These are phyloP conservation scores for Brachionus manjavacas DNA, from an alignment of 1,140 invertebrate genomes.

Conservation along the genomic window DNA sequence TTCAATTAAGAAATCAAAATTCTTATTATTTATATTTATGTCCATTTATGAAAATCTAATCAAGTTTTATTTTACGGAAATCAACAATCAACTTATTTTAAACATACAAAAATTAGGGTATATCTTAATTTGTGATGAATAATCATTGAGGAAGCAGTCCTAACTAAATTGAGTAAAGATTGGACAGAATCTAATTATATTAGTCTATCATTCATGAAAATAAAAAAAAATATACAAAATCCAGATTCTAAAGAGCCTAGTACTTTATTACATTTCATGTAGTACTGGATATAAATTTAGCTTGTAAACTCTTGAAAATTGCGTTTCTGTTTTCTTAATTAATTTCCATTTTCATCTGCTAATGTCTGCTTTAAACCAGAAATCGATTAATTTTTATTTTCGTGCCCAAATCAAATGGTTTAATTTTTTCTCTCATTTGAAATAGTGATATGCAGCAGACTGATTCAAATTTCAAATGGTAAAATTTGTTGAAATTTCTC, in stretches of 20 bases:
- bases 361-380: not conserved
- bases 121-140: not conserved
- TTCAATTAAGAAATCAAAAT: not conserved
- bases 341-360: conserved; percentile 24
- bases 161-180: not conserved
- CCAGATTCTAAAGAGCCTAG: not conserved
- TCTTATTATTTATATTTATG: not conserved
- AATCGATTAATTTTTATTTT: conserved; percentile 26
- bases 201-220: not conserved
- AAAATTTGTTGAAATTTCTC: not conserved
- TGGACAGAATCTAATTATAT: not conserved
- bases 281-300: not conserved
- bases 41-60: not conserved
- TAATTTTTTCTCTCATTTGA: not conserved
- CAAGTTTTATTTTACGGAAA: not conserved
- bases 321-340: conserved; percentile 25
- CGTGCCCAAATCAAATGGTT: not conserved
- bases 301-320: not conserved
- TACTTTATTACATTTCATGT: not conserved
- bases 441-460: not conserved
- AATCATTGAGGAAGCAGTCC: not conserved
- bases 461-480: not conserved
- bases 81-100: not conserved
- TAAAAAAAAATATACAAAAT: not conserved
- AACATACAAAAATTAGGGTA: not conserved